A percentile compares a stretch with the other conserved stretches of the same genome.
These are phyloP conservation scores for Drosophila aldrichi DNA, from an alignment of 2,888 invertebrate species.

Conservation along the genomic window DNA sequence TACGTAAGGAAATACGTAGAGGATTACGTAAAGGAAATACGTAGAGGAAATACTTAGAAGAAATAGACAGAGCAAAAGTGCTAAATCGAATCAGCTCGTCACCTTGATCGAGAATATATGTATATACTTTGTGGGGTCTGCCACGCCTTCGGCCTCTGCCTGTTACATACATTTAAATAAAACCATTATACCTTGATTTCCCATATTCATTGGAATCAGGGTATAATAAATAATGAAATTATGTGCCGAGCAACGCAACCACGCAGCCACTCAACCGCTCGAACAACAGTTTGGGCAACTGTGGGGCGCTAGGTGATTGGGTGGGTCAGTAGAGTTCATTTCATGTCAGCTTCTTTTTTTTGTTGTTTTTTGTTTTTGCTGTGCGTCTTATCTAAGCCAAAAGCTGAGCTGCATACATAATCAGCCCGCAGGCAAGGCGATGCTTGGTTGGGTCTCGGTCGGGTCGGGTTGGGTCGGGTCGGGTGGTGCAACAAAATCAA, in stretches of 20 bases:
- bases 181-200: no score
- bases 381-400: constrained; percentile 42
- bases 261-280: background rate
- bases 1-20: no score
- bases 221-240: constrained; percentile 72
- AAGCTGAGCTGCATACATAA: constrained; percentile 46
- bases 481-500: constrained; percentile 48
- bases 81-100: no score
- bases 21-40: no score
- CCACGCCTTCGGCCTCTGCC: no score
- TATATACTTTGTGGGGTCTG: no score
- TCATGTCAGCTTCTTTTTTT: background rate
- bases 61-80: no score
- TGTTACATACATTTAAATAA: no score
- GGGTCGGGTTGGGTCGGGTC: no score
- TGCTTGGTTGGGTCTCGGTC: background rate
- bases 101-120: no score
- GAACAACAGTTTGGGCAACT: background rate
- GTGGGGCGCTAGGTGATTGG: background rate
- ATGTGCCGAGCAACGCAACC: constrained; percentile 27
- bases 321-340: constrained; percentile 1
- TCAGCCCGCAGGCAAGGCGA: constrained; percentile 5
- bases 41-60: no score
- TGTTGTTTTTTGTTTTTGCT: background rate
- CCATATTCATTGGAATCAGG: no score